These are phyloP conservation scores for Tychaedon coryphoeus DNA, from an alignment of 2,113 vertebrate species.

Conservation along the genomic window DNA sequence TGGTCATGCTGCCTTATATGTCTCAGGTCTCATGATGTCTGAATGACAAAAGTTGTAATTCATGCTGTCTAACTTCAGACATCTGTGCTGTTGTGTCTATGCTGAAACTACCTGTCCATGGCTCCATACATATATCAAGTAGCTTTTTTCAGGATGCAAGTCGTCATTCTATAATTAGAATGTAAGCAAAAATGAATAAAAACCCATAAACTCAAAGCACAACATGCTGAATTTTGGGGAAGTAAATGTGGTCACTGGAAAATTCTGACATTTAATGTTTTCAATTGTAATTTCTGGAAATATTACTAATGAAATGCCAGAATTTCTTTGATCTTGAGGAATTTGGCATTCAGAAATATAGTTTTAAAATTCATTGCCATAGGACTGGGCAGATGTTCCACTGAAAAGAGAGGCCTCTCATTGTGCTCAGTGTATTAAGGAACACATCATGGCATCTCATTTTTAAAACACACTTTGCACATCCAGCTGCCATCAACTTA, in stretches of 20 bases:
- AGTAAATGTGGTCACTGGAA: neutral
- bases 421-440: neutral
- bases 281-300: neutral
- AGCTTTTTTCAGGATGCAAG: neutral
- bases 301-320: neutral
- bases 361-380: neutral
- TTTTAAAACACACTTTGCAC: neutral
- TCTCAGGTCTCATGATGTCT: neutral
- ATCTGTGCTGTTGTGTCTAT: neutral
- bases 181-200: neutral
- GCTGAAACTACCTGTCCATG: neutral
- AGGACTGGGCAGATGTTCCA: neutral
- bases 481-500: neutral
- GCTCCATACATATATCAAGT: neutral
- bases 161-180: neutral
- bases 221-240: neutral
- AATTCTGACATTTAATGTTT: neutral
- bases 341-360: neutral
- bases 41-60: neutral
- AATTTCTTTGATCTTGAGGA: neutral
- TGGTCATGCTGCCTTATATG: neutral
- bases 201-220: rapidly evolving
- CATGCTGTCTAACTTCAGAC: neutral
- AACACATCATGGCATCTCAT: neutral
- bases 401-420: neutral